phyloP scores from a whole-genome alignment of 2,797 vertebrate genomes.

The Artibeus jamaicensis region DNA sequence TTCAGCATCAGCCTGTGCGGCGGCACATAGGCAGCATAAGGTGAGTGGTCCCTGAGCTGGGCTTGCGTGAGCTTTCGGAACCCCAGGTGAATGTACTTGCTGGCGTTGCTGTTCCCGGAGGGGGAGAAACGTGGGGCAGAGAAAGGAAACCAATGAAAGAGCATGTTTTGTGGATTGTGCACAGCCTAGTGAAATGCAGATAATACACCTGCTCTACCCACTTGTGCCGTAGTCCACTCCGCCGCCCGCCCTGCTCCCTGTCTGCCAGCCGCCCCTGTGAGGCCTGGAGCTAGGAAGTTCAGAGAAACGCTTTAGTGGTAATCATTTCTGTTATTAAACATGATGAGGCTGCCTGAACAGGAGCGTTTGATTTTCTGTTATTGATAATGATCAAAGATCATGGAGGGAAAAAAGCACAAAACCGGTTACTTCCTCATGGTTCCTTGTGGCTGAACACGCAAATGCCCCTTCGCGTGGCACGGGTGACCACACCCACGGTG shows the following conservation, averaged over 20 bases:
- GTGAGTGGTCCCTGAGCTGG: slow-evolving; percentile 80
- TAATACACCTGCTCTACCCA: neutral
- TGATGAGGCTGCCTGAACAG: neutral
- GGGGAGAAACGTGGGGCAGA: too few relatives aligned
- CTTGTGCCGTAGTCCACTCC: neutral
- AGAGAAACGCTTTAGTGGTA: neutral
- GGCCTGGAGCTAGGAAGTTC: neutral
- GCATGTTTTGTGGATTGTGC: neutral
- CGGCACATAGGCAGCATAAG: slow-evolving; percentile 86
- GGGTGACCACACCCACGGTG: neutral
- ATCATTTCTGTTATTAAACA: neutral
- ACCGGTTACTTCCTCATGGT: too few relatives aligned
- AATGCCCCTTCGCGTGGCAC: neutral
- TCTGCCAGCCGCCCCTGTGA: neutral
- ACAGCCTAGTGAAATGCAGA: neutral
- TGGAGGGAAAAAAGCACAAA: neutral
- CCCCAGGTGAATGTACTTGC: neutral
- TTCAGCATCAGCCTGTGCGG: slow-evolving; percentile 89
- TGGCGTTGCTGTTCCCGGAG: neutral
- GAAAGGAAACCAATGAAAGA: neutral
- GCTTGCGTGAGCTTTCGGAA: neutral
- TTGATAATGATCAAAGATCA: neutral
- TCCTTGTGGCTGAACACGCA: neutral
- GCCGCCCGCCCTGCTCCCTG: neutral
- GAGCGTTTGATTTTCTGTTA: neutral